Conservation (phyloP, 2,113 vertebrate genomes). For the Cochlearius cochlearius region DNA sequence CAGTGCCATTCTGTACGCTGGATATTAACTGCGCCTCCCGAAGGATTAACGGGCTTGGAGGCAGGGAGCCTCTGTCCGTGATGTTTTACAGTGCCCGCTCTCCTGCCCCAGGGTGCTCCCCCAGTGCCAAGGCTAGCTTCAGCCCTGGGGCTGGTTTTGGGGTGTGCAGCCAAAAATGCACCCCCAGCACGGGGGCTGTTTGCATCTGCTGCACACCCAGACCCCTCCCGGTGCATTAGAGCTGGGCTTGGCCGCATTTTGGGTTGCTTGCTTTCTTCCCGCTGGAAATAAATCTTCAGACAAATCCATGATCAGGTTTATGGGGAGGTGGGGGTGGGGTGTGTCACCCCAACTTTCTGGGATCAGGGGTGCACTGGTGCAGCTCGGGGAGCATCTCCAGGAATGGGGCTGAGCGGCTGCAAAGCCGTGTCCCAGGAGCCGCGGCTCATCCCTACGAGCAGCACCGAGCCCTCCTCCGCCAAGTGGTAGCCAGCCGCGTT, state of each 20-base stretch:
- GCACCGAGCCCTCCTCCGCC: neutral
- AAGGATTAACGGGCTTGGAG: neutral
- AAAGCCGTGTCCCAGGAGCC: neutral
- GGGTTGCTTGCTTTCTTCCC: neutral
- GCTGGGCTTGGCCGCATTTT: neutral
- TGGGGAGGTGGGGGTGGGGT: accelerated
- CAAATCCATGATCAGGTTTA: accelerated
- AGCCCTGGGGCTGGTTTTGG: neutral
- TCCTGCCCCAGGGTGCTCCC: neutral
- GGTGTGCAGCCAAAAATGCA: accelerated
- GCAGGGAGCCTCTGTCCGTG: neutral
- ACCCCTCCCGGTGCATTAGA: accelerated
- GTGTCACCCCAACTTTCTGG: neutral
- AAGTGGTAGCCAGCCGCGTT: neutral
- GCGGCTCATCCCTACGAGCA: neutral
- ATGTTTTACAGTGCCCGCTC: accelerated
- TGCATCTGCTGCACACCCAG: neutral
- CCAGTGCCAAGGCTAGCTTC: neutral
- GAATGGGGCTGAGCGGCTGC: neutral
- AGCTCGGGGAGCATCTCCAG: neutral
- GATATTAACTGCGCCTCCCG: neutral
- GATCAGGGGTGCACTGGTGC: too few species aligned
- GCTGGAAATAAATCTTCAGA: accelerated
- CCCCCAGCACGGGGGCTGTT: neutral
- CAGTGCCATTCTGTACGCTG: neutral